phyloP scores from a whole-genome alignment of 2,888 invertebrate species.

The Eupithecia insigniata region DNA sequence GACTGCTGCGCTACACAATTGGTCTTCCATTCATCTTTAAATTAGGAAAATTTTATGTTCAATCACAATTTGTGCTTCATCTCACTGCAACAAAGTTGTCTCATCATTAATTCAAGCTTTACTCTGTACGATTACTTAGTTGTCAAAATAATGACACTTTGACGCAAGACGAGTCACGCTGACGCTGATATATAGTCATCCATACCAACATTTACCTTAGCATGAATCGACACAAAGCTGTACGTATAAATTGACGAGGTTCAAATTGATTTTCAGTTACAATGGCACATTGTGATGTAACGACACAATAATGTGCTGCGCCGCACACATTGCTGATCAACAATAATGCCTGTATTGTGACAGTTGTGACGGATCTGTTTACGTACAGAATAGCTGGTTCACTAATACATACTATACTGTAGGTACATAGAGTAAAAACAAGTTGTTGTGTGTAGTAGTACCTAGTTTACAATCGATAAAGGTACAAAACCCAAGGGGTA shows the following conservation, averaged over 20 bases:
- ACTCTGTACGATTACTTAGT: slow-evolving; percentile 8
- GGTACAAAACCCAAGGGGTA: background rate
- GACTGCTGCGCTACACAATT: background rate
- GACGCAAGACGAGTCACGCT: slow-evolving; percentile 12
- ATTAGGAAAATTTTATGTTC: background rate
- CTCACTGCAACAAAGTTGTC: background rate
- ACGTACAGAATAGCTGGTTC: background rate
- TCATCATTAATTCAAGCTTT: slow-evolving; percentile 10
- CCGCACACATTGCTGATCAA: slow-evolving; percentile 7
- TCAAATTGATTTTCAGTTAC: slow-evolving; percentile 21
- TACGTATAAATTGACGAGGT: slow-evolving; percentile 16
- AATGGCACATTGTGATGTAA: slow-evolving; percentile 15
- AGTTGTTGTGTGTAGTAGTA: no score
- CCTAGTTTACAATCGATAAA: background rate
- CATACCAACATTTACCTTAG: slow-evolving; percentile 19
- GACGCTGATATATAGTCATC: slow-evolving; percentile 22
- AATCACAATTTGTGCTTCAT: slow-evolving; percentile 9
- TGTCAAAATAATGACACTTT: slow-evolving; percentile 16
- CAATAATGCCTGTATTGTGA: slow-evolving; percentile 5
- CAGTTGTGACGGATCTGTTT: background rate
- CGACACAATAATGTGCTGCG: slow-evolving; percentile 8
- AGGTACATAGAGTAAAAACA: no score
- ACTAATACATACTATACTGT: no score
- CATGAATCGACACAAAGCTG: slow-evolving; percentile 25
- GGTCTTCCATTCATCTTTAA: background rate